phyloP scores from a whole-genome alignment of 2,113 vertebrate genomes.

The Toxotes chatareus region DNA sequence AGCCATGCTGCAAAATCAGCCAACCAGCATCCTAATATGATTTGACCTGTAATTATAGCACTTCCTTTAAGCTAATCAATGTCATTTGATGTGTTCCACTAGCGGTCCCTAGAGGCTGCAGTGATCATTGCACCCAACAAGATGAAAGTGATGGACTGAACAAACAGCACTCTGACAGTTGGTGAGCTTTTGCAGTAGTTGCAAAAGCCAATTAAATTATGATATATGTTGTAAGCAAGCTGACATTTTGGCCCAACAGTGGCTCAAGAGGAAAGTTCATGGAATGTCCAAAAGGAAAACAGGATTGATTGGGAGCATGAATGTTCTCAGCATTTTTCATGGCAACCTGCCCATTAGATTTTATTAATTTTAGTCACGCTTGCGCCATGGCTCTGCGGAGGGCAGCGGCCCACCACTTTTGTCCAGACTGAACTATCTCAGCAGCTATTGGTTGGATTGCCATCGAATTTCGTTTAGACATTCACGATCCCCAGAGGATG shows the following conservation, averaged over 20 bases:
- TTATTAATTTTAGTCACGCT: neutral
- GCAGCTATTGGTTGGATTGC: neutral
- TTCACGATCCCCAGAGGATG: neutral
- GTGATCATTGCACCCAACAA: neutral
- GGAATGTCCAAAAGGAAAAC: neutral
- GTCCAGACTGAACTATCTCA: neutral
- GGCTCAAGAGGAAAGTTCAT: neutral
- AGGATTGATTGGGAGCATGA: neutral
- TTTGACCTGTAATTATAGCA: conserved; percentile 9
- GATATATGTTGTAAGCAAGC: neutral
- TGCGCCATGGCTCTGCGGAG: neutral
- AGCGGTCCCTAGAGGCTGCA: neutral
- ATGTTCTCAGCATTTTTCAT: neutral
- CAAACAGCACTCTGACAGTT: neutral
- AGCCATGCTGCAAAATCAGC: conserved; percentile 2
- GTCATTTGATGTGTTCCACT: conserved; percentile 7
- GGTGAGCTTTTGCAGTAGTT: neutral
- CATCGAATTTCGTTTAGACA: neutral
- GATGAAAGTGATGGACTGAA: neutral
- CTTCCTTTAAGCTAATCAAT: neutral
- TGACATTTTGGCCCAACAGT: neutral
- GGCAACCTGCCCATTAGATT: neutral
- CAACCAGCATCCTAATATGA: conserved; percentile 2
- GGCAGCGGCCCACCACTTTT: neutral
- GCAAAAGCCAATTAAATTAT: neutral